Evolutionary conservation across 2,797 vertebrate genomes (phyloP).

Genomic region (Pristis pectinata): DNA sequence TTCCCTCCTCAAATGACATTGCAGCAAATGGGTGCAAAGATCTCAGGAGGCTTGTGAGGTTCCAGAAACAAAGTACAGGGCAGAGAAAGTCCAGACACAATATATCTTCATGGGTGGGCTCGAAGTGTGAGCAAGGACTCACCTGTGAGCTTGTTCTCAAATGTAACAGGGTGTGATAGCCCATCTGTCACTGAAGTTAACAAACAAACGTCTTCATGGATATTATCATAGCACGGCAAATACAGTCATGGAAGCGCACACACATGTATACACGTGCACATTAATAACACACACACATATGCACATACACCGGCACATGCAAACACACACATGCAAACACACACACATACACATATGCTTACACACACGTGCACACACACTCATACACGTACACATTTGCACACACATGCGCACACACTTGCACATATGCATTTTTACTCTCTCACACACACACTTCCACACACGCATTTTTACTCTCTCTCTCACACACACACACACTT

Average conservation of each 20-base stretch:
- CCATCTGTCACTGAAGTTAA: neutral
- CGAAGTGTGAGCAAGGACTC: neutral
- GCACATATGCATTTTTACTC: no score
- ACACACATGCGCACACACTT: no score
- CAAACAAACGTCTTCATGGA: neutral
- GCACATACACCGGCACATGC: no score
- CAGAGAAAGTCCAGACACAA: neutral
- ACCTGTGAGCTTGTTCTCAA: neutral
- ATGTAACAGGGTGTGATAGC: neutral
- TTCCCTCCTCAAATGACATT: neutral
- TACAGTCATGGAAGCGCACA: neutral
- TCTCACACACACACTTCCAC: no score
- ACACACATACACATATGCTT: no score
- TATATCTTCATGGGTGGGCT: neutral
- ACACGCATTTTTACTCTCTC: no score
- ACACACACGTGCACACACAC: no score
- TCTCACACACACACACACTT: no score
- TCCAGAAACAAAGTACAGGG: neutral
- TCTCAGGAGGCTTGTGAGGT: neutral
- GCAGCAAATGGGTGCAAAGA: neutral
- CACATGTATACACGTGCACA: no score
- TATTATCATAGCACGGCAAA: neutral
- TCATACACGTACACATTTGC: no score
- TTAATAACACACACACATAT: no score
- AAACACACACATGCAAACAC: no score